Evolutionary conservation across 2,113 vertebrate species (phyloP).

Genomic region (Corapipo altera): DNA sequence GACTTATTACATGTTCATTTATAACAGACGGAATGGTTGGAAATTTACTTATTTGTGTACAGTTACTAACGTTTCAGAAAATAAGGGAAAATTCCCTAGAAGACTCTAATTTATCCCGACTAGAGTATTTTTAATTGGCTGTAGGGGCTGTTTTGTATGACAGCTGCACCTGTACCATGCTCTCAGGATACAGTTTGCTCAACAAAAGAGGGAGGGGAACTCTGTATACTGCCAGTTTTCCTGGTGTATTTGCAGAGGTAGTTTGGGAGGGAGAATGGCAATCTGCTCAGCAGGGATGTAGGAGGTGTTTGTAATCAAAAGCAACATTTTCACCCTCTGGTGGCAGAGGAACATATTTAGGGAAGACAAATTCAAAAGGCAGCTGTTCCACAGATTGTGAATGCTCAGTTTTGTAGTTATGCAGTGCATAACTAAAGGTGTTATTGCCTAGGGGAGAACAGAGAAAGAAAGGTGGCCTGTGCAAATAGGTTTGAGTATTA

Average conservation of each 20-base stretch:
- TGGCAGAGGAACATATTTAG: background rate
- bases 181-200: background rate
- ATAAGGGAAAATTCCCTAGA: background rate
- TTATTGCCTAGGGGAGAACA: background rate
- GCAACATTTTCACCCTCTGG: background rate
- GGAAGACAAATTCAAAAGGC: background rate
- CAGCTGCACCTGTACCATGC: background rate
- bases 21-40: background rate
- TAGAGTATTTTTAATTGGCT: background rate
- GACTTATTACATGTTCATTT: background rate
- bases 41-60: background rate
- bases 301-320: conserved; percentile 25
- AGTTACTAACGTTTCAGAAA: background rate
- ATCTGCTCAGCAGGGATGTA: background rate
- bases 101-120: background rate
- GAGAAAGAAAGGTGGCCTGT: background rate
- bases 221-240: background rate
- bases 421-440: background rate
- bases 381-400: background rate
- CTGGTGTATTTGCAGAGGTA: background rate
- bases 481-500: background rate
- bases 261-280: background rate
- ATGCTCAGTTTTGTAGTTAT: background rate
- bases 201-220: background rate
- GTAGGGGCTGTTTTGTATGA: background rate